Evolutionary conservation across 2,797 vertebrate species (phyloP), one percentile per base, ranked within the genome.

Genomic region (Lacerta bilineata): DNA sequence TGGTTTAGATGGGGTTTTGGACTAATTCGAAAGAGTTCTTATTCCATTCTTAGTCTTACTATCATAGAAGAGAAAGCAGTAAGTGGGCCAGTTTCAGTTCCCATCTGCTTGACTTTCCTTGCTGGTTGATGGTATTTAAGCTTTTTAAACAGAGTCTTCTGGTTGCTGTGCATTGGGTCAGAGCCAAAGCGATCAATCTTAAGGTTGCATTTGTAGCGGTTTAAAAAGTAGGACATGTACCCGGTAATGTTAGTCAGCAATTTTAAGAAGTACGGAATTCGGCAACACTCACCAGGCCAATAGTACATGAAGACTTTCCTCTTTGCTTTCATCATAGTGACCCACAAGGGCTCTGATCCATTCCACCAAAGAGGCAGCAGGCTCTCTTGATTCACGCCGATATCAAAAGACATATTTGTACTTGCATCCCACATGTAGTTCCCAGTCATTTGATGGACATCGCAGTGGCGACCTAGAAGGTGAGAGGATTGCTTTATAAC

Each of bases 351-450:
- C 86, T 99, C 99, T 0, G 99, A 98, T 64, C 98, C 98, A 0
- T 99, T 93, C 98, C 98, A 99, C 98, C 98, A 99, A 66, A 99
- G 93, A 15, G 98, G 98, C 89, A 98, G 90, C 29, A 94, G 96
- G 88, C 99, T 99, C 90, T 98, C 98, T 76, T 91, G 86, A 93
- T 98, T 99, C 83, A 96, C 96, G 13, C 98, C 98, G 2, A 99
- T 99, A 91, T 98, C 91, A 71, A 99, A 99, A 72, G 98, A 98
- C 27, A 97, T 96, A 7, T 97, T 95, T 3, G 96, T 95, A 43
- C 41, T 92, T 90, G 97, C 94, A 81, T 99, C 98, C 98, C 98
- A 99, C 99, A 99, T 99, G 94, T 98, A 98, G 96, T 99, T 99
- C 77, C 98, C 99, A 2, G 76, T 98, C 97, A 99, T 99, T 83